phyloP scores from a whole-genome alignment of 2,113 vertebrate genomes.

The Chrysochloris asiatica region DNA sequence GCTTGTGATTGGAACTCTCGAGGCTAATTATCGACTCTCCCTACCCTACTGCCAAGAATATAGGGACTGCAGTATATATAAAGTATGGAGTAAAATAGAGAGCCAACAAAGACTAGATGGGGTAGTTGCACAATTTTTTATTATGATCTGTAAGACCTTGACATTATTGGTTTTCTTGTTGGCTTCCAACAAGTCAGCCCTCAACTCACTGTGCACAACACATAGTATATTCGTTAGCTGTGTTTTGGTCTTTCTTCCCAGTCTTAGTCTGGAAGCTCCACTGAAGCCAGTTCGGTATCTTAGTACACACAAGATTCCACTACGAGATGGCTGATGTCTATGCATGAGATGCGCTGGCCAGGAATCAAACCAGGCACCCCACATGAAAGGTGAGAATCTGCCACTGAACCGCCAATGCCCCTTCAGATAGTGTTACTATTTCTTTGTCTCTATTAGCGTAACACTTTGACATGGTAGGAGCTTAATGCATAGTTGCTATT shows the following conservation, averaged over 20 bases:
- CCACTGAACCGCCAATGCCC: not conserved
- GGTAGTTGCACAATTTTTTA: rapidly evolving
- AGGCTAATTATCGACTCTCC: not conserved
- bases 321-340: not conserved
- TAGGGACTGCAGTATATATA: not conserved
- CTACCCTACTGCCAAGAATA: not conserved
- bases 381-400: not conserved
- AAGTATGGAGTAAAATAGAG: not conserved
- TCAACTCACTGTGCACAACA: not conserved
- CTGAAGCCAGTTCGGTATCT: not conserved
- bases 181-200: not conserved
- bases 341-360: not conserved
- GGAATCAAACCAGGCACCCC: not conserved
- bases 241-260: not conserved
- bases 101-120: not conserved
- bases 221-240: not conserved
- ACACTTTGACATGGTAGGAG: not conserved
- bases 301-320: not conserved
- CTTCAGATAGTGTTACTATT: not conserved
- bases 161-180: not conserved
- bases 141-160: too few relatives aligned
- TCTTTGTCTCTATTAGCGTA: not conserved
- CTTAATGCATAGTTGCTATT: not conserved
- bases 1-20: not conserved
- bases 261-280: not conserved